Conservation (phyloP, 2,113 vertebrate genomes). For the Cygnus buccinator region DNA sequence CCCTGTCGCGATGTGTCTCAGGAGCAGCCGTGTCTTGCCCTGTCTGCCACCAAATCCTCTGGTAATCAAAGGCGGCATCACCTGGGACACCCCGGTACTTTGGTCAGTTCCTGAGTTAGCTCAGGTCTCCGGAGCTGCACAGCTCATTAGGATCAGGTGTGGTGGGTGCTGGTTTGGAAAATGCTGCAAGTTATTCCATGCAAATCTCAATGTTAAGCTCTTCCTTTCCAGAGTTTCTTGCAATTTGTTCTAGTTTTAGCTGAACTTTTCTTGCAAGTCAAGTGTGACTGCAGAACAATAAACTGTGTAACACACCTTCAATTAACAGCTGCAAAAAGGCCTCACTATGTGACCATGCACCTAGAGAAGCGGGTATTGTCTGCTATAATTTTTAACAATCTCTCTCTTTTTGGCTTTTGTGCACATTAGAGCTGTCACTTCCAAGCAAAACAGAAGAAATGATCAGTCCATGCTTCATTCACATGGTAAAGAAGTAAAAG, state of each 20-base stretch:
- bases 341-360: neutral
- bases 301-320: neutral
- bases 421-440: neutral
- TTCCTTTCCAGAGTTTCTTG: conserved; percentile 34
- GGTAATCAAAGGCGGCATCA: too few species aligned
- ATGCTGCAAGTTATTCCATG: neutral
- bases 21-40: too few species aligned
- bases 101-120: too few species aligned
- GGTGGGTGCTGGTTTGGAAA: conserved; percentile 2
- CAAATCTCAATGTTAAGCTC: conserved; percentile 3
- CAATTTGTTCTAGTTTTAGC: neutral
- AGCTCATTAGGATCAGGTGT: neutral
- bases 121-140: neutral
- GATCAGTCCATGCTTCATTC: neutral
- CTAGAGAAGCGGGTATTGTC: neutral
- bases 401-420: neutral
- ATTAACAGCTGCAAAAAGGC: neutral
- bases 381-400: neutral
- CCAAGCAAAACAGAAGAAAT: neutral
- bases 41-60: too few species aligned
- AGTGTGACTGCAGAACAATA: neutral
- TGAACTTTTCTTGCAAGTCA: conserved; percentile 11
- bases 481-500: neutral
- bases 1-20: too few species aligned
- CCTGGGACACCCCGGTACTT: too few species aligned